phyloP scores from a whole-genome alignment of 2,797 vertebrate species.

The Sorex maritimensis region DNA sequence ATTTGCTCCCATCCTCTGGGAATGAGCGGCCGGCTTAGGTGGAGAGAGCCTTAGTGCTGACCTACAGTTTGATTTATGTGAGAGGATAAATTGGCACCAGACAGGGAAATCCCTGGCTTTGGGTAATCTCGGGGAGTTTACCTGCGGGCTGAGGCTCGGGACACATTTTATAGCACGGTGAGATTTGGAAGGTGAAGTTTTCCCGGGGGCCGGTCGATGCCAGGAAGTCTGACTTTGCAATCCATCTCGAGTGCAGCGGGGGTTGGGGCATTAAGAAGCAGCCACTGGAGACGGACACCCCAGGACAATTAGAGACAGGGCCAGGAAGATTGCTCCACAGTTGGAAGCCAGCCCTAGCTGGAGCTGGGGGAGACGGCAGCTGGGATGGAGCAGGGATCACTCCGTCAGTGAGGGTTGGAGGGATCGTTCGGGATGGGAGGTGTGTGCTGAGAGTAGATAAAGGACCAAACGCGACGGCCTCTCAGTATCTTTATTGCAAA shows the following conservation, averaged over 20 bases:
- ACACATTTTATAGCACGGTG: slow-evolving; percentile 35
- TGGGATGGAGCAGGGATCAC: no score
- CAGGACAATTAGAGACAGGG: no score
- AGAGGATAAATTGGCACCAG: slow-evolving; percentile 80
- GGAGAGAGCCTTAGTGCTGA: slow-evolving; percentile 51
- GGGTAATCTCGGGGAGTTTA: slow-evolving; percentile 56
- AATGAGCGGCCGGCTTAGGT: slow-evolving; percentile 72
- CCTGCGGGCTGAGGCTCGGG: slow-evolving; percentile 41
- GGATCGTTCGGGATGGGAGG: no score
- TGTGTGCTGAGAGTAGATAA: no score
- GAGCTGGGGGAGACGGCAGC: no score
- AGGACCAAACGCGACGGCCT: no score
- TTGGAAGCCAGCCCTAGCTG: no score
- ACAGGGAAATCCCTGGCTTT: slow-evolving; percentile 80
- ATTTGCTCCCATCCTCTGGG: slow-evolving; percentile 43
- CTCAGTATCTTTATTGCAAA: no score
- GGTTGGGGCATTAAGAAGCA: not conserved
- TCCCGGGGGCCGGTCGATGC: slow-evolving; percentile 61
- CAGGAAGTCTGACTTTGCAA: slow-evolving; percentile 18
- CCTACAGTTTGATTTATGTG: slow-evolving; percentile 74
- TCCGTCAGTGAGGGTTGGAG: no score
- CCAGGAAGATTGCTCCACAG: no score
- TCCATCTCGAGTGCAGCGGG: not conserved
- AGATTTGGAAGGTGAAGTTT: not conserved
- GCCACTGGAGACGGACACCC: not conserved